Percentiles rank a stretch among this genome's conserved stretches.
phyloP scores from a whole-genome alignment of 2,797 vertebrate genomes.

The Tadarida brasiliensis region DNA sequence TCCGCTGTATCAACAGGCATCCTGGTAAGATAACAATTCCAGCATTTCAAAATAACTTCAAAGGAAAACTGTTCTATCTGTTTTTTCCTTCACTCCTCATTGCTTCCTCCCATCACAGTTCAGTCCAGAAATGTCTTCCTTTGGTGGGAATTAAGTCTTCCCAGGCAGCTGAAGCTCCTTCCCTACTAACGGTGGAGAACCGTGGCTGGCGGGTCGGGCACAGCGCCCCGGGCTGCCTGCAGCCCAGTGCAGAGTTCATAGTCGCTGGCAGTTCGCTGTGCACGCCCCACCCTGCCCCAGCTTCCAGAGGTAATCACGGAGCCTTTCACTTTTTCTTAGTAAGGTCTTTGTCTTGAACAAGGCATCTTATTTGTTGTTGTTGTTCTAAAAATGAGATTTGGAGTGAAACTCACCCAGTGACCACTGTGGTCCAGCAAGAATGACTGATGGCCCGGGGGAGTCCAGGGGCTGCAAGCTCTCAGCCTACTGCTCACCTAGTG shows the following conservation, averaged over 20 bases:
- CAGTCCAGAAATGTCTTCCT: background rate
- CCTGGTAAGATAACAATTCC: background rate
- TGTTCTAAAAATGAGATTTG: background rate
- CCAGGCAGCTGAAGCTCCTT: background rate
- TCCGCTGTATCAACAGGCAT: background rate
- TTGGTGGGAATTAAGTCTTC: background rate
- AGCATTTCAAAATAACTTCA: constrained; percentile 15
- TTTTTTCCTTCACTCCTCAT: background rate
- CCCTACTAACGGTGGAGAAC: background rate
- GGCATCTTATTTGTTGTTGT: background rate
- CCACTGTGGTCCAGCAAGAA: background rate
- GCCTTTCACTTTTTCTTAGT: background rate
- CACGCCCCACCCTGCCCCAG: background rate
- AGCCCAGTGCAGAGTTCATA: background rate
- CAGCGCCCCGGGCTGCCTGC: background rate
- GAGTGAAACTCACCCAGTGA: background rate
- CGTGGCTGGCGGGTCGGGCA: no score
- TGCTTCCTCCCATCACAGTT: background rate
- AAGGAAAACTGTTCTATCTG: background rate
- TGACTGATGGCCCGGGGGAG: background rate
- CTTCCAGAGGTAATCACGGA: background rate
- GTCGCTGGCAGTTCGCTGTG: background rate
- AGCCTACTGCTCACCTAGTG: background rate
- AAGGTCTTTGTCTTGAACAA: background rate
- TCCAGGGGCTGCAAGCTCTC: background rate